Evolutionary conservation across 2,113 vertebrate genomes (phyloP).

Genomic region (Thamnophis sirtalis): DNA sequence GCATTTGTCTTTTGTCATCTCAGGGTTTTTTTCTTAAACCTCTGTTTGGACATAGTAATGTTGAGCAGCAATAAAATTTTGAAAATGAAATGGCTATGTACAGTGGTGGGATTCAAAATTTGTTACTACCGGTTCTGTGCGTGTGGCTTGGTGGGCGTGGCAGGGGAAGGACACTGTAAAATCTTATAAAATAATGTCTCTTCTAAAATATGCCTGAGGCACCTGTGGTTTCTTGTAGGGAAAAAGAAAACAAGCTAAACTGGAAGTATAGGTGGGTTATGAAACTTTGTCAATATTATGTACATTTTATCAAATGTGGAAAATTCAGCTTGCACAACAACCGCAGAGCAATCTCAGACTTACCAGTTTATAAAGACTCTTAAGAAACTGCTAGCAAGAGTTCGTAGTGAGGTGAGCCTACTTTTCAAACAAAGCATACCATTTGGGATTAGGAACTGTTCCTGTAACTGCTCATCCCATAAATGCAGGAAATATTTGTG

Average conservation of each 20-base stretch:
- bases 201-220: neutral
- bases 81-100: neutral
- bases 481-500: slow-evolving; percentile 62
- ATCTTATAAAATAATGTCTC: neutral
- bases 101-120: too few relatives aligned
- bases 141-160: too few relatives aligned
- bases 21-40: neutral
- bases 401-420: slow-evolving; percentile 30
- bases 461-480: slow-evolving; percentile 62
- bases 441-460: slow-evolving; percentile 48
- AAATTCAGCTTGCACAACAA: neutral
- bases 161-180: too few relatives aligned
- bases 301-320: neutral
- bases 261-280: neutral
- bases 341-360: neutral
- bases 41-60: neutral
- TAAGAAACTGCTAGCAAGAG: slow-evolving; percentile 25
- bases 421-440: slow-evolving; percentile 47
- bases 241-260: neutral
- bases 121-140: too few relatives aligned
- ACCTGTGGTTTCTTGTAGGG: neutral
- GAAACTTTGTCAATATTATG: neutral
- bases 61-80: neutral
- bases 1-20: neutral
- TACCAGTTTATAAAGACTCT: slow-evolving; percentile 11